Base-by-base conservation (phyloP, 2,113 vertebrate genomes). In the Cercopithecus mona region DNA sequence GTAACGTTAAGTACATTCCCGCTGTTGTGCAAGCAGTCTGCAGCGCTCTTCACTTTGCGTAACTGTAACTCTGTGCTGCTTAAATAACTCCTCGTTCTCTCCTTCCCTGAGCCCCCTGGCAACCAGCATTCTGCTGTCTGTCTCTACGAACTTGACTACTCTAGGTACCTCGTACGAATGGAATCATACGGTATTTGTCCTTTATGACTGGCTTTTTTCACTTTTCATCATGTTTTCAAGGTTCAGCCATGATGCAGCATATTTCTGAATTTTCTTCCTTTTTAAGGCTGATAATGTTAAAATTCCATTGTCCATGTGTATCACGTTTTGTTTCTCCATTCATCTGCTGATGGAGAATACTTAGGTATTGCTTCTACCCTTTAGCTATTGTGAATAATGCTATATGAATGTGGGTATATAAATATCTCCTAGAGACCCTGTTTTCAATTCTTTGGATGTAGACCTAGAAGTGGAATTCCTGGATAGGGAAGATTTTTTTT, bases 181-280 rank as follows among this genome's bases (percentile, higher is more conserved):
- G 38, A 64, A 43, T 52, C 50, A 70, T 57, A 45, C 5, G 5
- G 4, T 50, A 50, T 79, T 94, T 85, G 59, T 66, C 32, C 79
- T 86, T 90, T 83, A 25, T 90, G 61, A 70, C 48, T 94, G 64
- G 27, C 8, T 94, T 81, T 14, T 88, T 95, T 92, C 40, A 52
- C 12, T 83, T 90, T 92, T 38, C 17, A 25, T 80, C 40, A 22
- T 70, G 48, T 94, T 55, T 45, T 93, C 8, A 43, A 4, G 52
- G 40, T 80, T 88, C n/a, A 22, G 45, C 11, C 25, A 50, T 61
- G 20, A 90, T 92, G 90, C 27, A 83, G 20, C 25, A 70, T 73
- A 23, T 89, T 27, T 75, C 27, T 92, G 38, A 80, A 81, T 96
- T 75, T 93, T 32, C n/a, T 82, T 91, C 55, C 52, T 96, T 80